Conservation (phyloP, 2,888 invertebrate genomes). For the Oxytorus armatus region DNA sequence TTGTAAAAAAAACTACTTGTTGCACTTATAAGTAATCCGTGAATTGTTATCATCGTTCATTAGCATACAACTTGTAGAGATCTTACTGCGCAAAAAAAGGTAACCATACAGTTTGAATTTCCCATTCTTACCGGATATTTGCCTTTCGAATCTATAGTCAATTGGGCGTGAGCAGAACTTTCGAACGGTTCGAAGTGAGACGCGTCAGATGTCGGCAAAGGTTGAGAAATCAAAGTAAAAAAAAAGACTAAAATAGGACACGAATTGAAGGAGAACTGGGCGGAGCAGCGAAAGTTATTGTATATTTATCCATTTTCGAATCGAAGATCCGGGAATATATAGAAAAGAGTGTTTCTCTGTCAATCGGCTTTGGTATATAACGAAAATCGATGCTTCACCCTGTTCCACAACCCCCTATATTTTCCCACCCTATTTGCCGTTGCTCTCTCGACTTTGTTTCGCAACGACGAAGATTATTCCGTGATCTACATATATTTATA, state of each 20-base stretch:
- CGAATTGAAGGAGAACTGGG: neutral
- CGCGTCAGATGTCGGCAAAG: too few relatives aligned
- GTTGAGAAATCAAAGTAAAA: too few relatives aligned
- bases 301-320: slow-evolving; percentile 8
- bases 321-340: neutral
- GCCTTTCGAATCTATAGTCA: too few relatives aligned
- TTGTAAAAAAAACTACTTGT: too few relatives aligned
- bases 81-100: too few relatives aligned
- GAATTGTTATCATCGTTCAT: too few relatives aligned
- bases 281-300: neutral
- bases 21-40: too few relatives aligned
- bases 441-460: slow-evolving; percentile 31
- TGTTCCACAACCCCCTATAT: neutral
- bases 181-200: too few relatives aligned
- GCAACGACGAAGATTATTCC: slow-evolving; percentile 34
- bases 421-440: neutral
- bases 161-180: too few relatives aligned
- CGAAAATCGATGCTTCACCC: slow-evolving; percentile 13
- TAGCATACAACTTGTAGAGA: too few relatives aligned
- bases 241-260: slow-evolving; percentile 2
- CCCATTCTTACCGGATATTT: too few relatives aligned
- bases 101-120: too few relatives aligned
- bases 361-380: slow-evolving; percentile 29
- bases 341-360: slow-evolving; percentile 13
- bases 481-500: neutral